phyloP scores from a whole-genome alignment of 2,888 invertebrate genomes.

The Leptinotarsa tumamoca region DNA sequence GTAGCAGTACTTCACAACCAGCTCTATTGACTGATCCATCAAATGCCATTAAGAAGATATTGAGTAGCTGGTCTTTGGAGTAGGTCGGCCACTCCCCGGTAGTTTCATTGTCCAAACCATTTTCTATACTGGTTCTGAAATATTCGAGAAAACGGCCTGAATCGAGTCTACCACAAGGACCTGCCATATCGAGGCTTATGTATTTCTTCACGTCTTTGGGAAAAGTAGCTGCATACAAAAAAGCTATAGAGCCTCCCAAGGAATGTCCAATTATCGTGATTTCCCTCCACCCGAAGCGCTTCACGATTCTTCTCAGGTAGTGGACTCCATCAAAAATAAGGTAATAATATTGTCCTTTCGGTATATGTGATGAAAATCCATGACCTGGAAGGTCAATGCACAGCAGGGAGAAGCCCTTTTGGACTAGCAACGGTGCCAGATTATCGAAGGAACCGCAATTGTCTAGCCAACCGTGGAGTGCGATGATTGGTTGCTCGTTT shows the following conservation, averaged over 20 bases:
- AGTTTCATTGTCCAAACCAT: too few species aligned
- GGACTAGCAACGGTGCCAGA: conserved; percentile 78
- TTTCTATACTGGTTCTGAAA: too few species aligned
- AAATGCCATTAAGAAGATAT: too few species aligned
- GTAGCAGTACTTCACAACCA: too few species aligned
- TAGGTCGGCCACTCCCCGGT: too few species aligned
- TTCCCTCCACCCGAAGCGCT: conserved; percentile 81
- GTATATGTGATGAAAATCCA: conserved; percentile 80
- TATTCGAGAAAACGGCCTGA: too few species aligned
- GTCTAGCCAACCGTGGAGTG: conserved; percentile 91
- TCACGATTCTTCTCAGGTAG: conserved; percentile 78
- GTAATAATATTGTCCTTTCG: conserved; percentile 69
- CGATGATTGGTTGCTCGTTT: conserved; percentile 79
- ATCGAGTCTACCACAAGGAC: too few species aligned
- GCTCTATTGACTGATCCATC: too few species aligned
- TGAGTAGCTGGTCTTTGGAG: too few species aligned
- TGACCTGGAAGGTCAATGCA: conserved; percentile 87
- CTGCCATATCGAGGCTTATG: too few species aligned
- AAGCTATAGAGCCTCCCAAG: conserved; percentile 82
- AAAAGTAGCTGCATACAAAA: conserved; percentile 78
- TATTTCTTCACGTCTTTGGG: conserved; percentile 74
- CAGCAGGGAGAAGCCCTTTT: conserved; percentile 73
- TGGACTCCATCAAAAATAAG: conserved; percentile 87
- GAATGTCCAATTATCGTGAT: conserved; percentile 83
- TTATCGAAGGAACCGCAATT: conserved; percentile 84